Conservation (phyloP, 2,797 vertebrate genomes). For the Paramormyrops hopkinsi region DNA sequence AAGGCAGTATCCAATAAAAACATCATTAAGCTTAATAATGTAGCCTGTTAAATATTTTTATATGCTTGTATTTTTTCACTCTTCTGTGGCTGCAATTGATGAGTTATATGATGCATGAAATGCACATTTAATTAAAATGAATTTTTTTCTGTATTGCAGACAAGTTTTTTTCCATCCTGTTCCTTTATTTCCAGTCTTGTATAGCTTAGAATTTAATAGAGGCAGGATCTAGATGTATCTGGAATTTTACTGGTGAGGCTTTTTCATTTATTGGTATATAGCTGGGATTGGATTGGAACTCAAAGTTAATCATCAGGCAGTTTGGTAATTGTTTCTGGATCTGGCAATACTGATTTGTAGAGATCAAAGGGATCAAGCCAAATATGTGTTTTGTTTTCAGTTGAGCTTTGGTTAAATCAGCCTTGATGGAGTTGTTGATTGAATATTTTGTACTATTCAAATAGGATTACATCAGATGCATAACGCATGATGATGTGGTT, state of each 20-base stretch:
- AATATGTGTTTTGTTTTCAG: background rate
- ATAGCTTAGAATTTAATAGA: background rate
- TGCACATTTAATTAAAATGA: background rate
- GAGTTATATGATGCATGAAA: background rate
- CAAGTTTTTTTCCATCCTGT: background rate
- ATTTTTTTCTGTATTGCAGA: background rate
- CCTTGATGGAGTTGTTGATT: background rate
- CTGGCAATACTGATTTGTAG: background rate
- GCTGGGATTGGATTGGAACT: background rate
- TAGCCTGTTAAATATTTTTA: background rate
- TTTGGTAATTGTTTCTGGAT: background rate
- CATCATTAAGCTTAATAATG: background rate
- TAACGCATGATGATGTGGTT: background rate
- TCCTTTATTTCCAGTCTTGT: background rate
- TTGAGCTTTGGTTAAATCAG: background rate
- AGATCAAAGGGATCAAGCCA: background rate
- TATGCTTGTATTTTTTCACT: background rate
- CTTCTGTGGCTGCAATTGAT: background rate
- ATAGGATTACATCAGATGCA: background rate
- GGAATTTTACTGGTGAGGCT: background rate
- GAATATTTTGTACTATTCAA: background rate
- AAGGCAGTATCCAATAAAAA: background rate
- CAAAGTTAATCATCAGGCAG: background rate
- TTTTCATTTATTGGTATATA: constrained; percentile 1
- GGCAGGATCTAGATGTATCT: background rate